Evolutionary conservation across 2,888 invertebrate species (phyloP), one percentile per base, ranked within the genome.

Genomic region (Metopia argyrocephala): DNA sequence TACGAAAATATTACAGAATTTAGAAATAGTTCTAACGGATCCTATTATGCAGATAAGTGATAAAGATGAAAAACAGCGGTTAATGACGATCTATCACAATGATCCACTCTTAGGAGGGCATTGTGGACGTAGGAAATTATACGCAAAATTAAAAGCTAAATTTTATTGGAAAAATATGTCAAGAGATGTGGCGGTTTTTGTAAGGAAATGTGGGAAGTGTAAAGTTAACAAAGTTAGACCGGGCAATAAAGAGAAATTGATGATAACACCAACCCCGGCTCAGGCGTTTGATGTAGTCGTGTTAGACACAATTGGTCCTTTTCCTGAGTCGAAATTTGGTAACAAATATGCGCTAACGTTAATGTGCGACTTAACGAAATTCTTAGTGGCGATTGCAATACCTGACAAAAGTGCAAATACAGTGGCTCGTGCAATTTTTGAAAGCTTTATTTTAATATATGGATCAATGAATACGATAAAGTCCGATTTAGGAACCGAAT

Each of bases 261-360:
- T 76, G 38, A 65, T 76, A n/a, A 78, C 76, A 3, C 66, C 73
- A 61, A 78, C 68, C 50, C 28, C 62, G 70, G 38, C 74, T 80
- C 46, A 61, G 78, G n/a, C 66, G 50, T 48, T 76, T 82, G 18
- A 57, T 9, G 9, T 31, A 6, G 31, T 31, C 9, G 31, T 76
- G 48, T 28, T 81, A 23, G 76, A 84, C 54, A 82, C 82, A 38
- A 80, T 84, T 23, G 84, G 83, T 48, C 80, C 82, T 61, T 73
- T 84, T 20, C 59, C 64, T n/a, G 78, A 71, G 28, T 82, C 74
- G 6, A 2, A 27, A 6, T 28, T 18, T 6, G 18, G 57, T 5
- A 57, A 57, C 3, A 57, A 57, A 28, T 57, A 57, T 18, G 57
- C 28, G n/a, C 28, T 57, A 56, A 57, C 56, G 3, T 5, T 50